Evolutionary conservation across 2,113 vertebrate species (phyloP).

Genomic region (Chaetodon auriga): DNA sequence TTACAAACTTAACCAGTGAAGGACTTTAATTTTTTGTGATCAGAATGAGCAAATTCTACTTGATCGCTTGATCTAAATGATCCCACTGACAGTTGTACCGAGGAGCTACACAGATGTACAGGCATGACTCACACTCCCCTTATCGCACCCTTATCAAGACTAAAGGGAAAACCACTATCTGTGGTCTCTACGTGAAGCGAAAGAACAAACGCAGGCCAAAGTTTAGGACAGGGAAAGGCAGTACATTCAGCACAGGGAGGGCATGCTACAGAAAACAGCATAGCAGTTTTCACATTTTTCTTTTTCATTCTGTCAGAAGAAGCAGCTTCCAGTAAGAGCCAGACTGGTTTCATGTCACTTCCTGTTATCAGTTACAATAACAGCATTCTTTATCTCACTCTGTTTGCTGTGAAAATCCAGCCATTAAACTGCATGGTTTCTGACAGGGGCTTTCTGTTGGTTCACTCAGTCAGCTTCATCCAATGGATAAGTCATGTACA

Average conservation of each 20-base stretch:
- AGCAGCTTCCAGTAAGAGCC: constrained; percentile 84
- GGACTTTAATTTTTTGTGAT: not conserved
- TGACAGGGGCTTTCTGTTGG: constrained; percentile 72
- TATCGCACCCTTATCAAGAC: constrained; percentile 62
- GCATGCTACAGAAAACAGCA: constrained; percentile 34
- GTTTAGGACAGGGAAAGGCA: constrained; percentile 56
- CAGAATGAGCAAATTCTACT: constrained; percentile 1
- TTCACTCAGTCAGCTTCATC: constrained; percentile 52
- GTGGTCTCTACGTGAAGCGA: constrained; percentile 49
- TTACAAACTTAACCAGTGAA: not conserved
- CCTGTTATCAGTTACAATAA: constrained; percentile 82
- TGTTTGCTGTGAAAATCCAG: constrained; percentile 72
- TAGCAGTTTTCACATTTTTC: constrained; percentile 50
- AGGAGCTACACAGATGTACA: constrained; percentile 44
- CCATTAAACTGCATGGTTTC: constrained; percentile 61
- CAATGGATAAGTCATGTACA: constrained; percentile 45
- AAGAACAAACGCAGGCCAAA: constrained; percentile 55
- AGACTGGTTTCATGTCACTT: constrained; percentile 81
- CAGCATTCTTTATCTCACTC: constrained; percentile 53
- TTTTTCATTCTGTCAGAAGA: constrained; percentile 62
- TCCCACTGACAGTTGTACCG: constrained; percentile 46
- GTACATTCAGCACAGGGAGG: constrained; percentile 41
- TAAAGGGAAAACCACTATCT: constrained; percentile 66
- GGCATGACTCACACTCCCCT: constrained; percentile 49
- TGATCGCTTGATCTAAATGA: constrained; percentile 16